Conservation (phyloP, 1,140 invertebrate species). For the Diorhabda carinulata region DNA sequence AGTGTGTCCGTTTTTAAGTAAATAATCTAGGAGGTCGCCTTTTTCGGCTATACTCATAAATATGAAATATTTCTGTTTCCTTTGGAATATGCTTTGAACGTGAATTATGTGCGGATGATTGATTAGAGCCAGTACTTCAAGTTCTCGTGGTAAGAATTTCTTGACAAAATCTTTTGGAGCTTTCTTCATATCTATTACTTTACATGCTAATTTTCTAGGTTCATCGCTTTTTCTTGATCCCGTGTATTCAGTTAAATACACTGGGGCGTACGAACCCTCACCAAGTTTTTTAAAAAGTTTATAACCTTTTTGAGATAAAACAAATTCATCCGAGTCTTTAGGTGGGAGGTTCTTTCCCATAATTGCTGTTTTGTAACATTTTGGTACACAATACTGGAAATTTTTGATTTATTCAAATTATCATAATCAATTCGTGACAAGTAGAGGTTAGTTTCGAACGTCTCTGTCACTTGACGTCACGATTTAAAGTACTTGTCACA, state of each 20-base stretch:
- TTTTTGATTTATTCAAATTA: conserved; percentile 7
- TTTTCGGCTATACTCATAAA: conserved; percentile 67
- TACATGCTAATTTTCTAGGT: conserved; percentile 59
- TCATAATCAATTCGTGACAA: too few relatives aligned
- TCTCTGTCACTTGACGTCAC: too few relatives aligned
- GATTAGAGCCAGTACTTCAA: conserved; percentile 64
- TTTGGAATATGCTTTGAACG: conserved; percentile 65
- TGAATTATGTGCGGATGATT: conserved; percentile 70
- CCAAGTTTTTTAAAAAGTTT: conserved; percentile 60
- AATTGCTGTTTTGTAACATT: neutral
- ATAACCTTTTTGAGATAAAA: conserved; percentile 55
- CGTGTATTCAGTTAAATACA: conserved; percentile 56
- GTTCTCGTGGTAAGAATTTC: conserved; percentile 72
- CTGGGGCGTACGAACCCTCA: conserved; percentile 65
- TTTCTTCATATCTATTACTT: conserved; percentile 67
- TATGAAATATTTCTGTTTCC: conserved; percentile 57
- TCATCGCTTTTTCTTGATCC: conserved; percentile 27
- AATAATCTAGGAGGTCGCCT: conserved; percentile 63
- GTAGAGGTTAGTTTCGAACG: too few relatives aligned
- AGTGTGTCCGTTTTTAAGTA: conserved; percentile 59
- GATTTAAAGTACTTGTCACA: too few relatives aligned
- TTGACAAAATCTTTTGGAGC: conserved; percentile 68
- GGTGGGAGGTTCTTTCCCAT: conserved; percentile 16
- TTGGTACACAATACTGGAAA: conserved; percentile 23
- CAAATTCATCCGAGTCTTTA: conserved; percentile 54